Conservation (phyloP, 2,113 vertebrate species). For the Syngnathus floridae region DNA sequence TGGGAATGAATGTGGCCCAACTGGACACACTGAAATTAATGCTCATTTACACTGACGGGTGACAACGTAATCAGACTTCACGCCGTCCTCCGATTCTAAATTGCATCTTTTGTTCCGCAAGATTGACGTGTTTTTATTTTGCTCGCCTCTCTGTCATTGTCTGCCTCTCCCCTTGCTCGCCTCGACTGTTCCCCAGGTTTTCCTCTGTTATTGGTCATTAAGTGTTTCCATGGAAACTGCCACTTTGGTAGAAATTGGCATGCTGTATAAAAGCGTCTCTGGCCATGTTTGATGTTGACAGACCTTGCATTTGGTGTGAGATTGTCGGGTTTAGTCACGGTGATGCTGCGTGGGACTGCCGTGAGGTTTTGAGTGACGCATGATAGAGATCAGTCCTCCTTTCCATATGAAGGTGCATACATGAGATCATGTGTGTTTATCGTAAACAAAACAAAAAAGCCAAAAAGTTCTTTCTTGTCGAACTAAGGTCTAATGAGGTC, state of each 20-base stretch:
- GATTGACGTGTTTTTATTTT: constrained; percentile 55
- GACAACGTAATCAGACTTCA: constrained; percentile 70
- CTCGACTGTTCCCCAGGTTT: constrained; percentile 48
- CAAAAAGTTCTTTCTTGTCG: too few species aligned
- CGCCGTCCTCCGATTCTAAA: constrained; percentile 70
- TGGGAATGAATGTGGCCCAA: constrained; percentile 58
- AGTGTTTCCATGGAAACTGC: constrained; percentile 71
- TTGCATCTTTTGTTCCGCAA: constrained; percentile 70
- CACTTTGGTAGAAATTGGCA: constrained; percentile 59
- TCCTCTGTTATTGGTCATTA: constrained; percentile 70
- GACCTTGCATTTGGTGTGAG: constrained; percentile 40
- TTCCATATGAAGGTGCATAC: constrained; percentile 13
- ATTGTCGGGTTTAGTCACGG: constrained; percentile 36
- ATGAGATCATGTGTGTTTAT: not conserved
- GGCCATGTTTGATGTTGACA: constrained; percentile 51
- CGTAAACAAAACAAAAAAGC: too few species aligned
- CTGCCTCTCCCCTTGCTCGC: constrained; percentile 32
- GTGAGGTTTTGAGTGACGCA: not conserved
- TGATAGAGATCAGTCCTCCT: constrained; percentile 11
- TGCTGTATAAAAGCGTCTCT: constrained; percentile 49
- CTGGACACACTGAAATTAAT: constrained; percentile 73
- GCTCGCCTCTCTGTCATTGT: constrained; percentile 48
- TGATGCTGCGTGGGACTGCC: constrained; percentile 19
- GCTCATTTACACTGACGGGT: constrained; percentile 71
- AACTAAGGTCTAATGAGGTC: too few species aligned